phyloP scores from a whole-genome alignment of 2,797 vertebrate genomes.

The Hoplostethus mediterraneus region DNA sequence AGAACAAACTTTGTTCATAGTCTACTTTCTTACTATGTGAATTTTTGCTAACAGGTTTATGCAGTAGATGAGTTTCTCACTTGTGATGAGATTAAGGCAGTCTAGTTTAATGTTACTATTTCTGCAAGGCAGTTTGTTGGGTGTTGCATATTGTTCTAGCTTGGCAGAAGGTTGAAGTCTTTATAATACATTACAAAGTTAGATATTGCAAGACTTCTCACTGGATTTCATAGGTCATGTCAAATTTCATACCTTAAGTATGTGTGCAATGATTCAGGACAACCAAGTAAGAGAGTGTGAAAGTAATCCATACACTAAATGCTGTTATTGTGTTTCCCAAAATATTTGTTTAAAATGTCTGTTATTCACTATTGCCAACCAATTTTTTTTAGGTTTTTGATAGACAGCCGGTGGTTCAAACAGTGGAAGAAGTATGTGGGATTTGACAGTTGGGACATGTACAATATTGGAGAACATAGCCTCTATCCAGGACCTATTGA shows the following conservation, averaged over 20 bases:
- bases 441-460: slow-evolving; percentile 97
- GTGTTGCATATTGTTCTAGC: slow-evolving; percentile 49
- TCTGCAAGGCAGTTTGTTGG: slow-evolving; percentile 49
- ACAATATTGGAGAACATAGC: slow-evolving; percentile 90
- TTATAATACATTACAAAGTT: background rate
- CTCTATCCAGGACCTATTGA: slow-evolving; percentile 95
- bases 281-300: background rate
- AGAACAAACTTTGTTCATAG: background rate
- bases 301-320: background rate
- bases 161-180: slow-evolving; percentile 22
- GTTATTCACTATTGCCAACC: slow-evolving; percentile 6
- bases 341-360: background rate
- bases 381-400: slow-evolving; percentile 89
- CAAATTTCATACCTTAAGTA: background rate
- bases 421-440: slow-evolving; percentile 99
- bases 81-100: slow-evolving; percentile 74
- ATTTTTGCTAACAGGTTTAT: slow-evolving; percentile 72
- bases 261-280: background rate
- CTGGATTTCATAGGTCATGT: background rate
- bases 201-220: background rate
- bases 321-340: background rate
- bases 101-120: slow-evolving; percentile 68
- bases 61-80: slow-evolving; percentile 65
- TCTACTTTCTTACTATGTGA: slow-evolving; percentile 12
- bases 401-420: slow-evolving; percentile 97